Percentiles rank a stretch among this genome's conserved stretches.
These are phyloP conservation scores for Struthio camelus DNA, from an alignment of 2,113 vertebrate species.

Conservation along the genomic window DNA sequence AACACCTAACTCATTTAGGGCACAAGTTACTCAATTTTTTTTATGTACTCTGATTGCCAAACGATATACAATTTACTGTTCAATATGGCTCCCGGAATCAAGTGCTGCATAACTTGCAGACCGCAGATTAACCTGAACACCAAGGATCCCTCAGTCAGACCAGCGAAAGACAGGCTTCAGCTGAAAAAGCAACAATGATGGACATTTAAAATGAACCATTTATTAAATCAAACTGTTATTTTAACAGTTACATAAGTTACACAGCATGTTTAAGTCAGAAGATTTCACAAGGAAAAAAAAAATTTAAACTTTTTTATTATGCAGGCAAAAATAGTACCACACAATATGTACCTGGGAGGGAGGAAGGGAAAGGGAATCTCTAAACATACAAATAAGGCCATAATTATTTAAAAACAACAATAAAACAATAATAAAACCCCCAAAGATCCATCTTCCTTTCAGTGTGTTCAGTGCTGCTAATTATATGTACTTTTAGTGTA, in stretches of 20 bases:
- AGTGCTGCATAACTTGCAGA: not conserved
- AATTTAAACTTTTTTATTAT: constrained; percentile 87
- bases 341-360: constrained; percentile 91
- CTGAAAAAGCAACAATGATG: constrained; percentile 54
- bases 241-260: constrained; percentile 98
- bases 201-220: constrained; percentile 85
- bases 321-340: constrained; percentile 97
- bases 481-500: constrained; percentile 75
- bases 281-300: constrained; percentile 86
- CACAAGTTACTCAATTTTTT: not conserved
- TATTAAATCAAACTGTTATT: constrained; percentile 99
- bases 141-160: not conserved
- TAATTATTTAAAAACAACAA: constrained; percentile 85
- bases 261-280: constrained; percentile 86
- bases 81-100: not conserved
- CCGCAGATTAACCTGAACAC: not conserved
- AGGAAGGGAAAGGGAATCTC: constrained; percentile 67
- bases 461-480: constrained; percentile 86
- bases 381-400: constrained; percentile 86
- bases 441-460: constrained; percentile 76
- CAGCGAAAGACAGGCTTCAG: not conserved
- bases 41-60: not conserved
- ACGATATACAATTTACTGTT: not conserved
- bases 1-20: not conserved
- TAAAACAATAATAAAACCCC: constrained; percentile 76